Conservation (phyloP, 2,113 vertebrate genomes). For the Thomomys bottae region DNA sequence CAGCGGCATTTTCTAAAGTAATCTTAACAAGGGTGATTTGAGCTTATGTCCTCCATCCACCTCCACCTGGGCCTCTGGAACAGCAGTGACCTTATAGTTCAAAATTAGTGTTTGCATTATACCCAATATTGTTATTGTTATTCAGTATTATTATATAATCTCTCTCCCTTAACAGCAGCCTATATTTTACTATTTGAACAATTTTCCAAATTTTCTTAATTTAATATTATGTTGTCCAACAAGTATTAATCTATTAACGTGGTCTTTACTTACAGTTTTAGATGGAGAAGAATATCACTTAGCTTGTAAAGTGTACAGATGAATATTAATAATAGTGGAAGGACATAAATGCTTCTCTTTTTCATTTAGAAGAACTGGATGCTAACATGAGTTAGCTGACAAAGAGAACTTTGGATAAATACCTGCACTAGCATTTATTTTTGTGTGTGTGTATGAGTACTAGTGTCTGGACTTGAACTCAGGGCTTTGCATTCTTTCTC, state of each 20-base stretch:
- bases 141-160: neutral
- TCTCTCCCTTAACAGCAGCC: neutral
- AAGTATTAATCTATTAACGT: neutral
- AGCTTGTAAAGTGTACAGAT: neutral
- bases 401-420: neutral
- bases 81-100: neutral
- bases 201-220: slow-evolving; percentile 25
- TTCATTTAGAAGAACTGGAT: neutral
- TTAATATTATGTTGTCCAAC: neutral
- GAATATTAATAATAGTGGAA: neutral
- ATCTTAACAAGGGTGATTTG: neutral
- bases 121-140: too few relatives aligned
- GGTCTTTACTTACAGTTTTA: neutral
- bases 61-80: neutral
- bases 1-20: neutral
- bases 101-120: neutral
- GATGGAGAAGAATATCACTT: neutral
- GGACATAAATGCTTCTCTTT: neutral
- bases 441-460: too few relatives aligned
- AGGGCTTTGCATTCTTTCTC: too few relatives aligned
- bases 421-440: neutral
- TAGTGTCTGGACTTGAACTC: too few relatives aligned
- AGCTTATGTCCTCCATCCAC: too few relatives aligned
- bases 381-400: neutral
- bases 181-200: neutral